Conservation (phyloP, 2,113 vertebrate species). For the Chionodraco myersi region DNA sequence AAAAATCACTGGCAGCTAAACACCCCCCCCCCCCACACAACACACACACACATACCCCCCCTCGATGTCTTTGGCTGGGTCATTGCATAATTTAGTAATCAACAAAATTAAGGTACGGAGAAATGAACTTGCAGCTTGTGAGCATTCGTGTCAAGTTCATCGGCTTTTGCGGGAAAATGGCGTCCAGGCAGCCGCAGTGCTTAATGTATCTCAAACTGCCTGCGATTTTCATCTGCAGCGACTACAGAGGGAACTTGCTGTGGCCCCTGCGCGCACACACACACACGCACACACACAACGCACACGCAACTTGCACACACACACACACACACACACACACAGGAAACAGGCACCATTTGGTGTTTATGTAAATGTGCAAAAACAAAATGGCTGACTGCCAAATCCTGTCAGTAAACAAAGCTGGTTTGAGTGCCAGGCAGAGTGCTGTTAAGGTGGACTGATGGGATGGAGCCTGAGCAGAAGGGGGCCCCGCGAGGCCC, state of each 20-base stretch:
- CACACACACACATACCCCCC: not conserved
- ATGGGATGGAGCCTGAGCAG: constrained; percentile 48
- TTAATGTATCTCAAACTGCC: constrained; percentile 70
- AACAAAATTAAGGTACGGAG: constrained; percentile 76
- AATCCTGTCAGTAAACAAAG: constrained; percentile 83
- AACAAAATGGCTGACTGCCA: constrained; percentile 85
- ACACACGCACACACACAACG: constrained; percentile 24
- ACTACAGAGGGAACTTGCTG: constrained; percentile 60
- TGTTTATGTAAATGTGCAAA: constrained; percentile 81
- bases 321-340: constrained; percentile 49
- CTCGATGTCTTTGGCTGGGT: constrained; percentile 73
- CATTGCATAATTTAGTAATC: constrained; percentile 81
- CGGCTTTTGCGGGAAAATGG: constrained; percentile 58
- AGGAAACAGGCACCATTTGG: constrained; percentile 80
- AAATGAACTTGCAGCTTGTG: constrained; percentile 75
- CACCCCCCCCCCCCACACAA: not conserved
- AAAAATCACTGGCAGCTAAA: constrained; percentile 70
- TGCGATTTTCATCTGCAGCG: constrained; percentile 67
- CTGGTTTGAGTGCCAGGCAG: constrained; percentile 71
- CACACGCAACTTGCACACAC: too few species aligned
- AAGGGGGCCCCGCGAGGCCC: not conserved
- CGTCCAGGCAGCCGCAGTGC: constrained; percentile 42
- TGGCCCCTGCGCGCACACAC: constrained; percentile 41
- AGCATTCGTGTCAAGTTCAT: constrained; percentile 79
- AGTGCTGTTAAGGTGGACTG: constrained; percentile 76